phyloP scores from a whole-genome alignment of 1,140 invertebrate species.

The Dendroctonus ponderosae region DNA sequence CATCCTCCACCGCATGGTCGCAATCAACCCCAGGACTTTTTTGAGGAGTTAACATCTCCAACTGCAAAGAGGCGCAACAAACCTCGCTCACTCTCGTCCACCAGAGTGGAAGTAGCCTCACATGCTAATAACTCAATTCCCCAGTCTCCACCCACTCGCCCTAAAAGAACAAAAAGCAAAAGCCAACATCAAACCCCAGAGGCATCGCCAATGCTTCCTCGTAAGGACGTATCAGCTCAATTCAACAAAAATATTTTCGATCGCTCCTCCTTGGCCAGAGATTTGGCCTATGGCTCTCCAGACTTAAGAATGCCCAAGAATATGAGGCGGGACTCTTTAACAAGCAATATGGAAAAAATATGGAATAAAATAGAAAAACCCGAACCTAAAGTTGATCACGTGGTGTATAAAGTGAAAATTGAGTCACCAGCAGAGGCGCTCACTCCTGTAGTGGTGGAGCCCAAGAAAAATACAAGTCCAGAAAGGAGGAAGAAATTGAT shows the following conservation, averaged over 20 bases:
- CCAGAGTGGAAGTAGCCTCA: slow-evolving; percentile 32
- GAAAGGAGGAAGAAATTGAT: slow-evolving; percentile 26
- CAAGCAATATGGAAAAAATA: too few relatives aligned
- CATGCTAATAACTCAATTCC: not conserved
- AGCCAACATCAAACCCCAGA: slow-evolving; percentile 47
- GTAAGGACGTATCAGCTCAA: slow-evolving; percentile 33
- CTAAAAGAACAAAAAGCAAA: slow-evolving; percentile 44
- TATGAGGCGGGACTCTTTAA: too few relatives aligned
- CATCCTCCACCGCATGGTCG: slow-evolving; percentile 47
- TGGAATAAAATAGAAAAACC: too few relatives aligned
- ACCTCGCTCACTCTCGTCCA: slow-evolving; percentile 44
- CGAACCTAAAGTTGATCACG: slow-evolving; percentile 12
- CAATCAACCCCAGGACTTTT: slow-evolving; percentile 46
- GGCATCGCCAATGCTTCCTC: slow-evolving; percentile 38
- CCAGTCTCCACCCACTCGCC: slow-evolving; percentile 36
- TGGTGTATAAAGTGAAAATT: slow-evolving; percentile 33
- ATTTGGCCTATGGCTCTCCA: slow-evolving; percentile 48
- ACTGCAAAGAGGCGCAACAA: slow-evolving; percentile 43
- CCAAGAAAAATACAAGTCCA: slow-evolving; percentile 35
- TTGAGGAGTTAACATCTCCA: slow-evolving; percentile 38
- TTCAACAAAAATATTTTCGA: slow-evolving; percentile 45
- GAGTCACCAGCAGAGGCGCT: slow-evolving; percentile 17
- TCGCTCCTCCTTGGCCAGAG: slow-evolving; percentile 43
- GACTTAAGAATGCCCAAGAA: slow-evolving; percentile 36
- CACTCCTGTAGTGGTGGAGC: not conserved